Base-by-base conservation (phyloP, 2,113 vertebrate species). In the Gila orcuttii region DNA sequence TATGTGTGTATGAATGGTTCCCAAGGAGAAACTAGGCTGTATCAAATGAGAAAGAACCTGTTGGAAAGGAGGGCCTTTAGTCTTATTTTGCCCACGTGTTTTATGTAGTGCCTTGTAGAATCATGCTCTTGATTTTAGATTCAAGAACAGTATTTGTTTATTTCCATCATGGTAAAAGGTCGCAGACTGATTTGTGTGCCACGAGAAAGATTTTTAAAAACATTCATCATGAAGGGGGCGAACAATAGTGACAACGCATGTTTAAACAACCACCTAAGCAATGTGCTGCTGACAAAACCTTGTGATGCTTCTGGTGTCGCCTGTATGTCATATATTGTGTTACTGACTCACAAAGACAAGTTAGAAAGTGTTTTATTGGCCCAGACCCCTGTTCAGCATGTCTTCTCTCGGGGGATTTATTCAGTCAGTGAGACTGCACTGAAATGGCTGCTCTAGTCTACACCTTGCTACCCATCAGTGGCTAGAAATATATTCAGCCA, bases 281-380 rank as follows among this genome's bases (percentile, higher is more conserved):
- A 28, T 17, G 68, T 71, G 69, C 75, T 71, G 69, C 75, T 47
- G 23, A 50, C 42, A 28, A 75, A 47, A 12, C 42, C 13, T 25
- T 25, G n/a, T 25, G 12, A 8, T 25, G 42, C 11, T 74, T 74
- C 42, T 74, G 23, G 23, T 47, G 42, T 47, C 42, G 23, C 13
- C 6, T 45, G 10, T 3, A 73, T 77, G 75, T 21, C 47, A 33
- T 21, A 11, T 52, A 55, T 68, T 55, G 19, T 28, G 6, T 82
- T 52, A 36, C 52, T 66, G n/a, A 81, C 60, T 68, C 28, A 47
- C 8, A 52, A 21, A 52, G 74, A 52, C 28, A 52, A 82, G 62
- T 45, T 62, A n/a, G 28, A 69, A 68, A 82, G 28, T 69, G 52
- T 69, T 82, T 47, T 23, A 66, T 68, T 82, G 39, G 28, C 79